Conservation (phyloP, 2,797 vertebrate species). For the Pipistrellus pipistrellus region DNA sequence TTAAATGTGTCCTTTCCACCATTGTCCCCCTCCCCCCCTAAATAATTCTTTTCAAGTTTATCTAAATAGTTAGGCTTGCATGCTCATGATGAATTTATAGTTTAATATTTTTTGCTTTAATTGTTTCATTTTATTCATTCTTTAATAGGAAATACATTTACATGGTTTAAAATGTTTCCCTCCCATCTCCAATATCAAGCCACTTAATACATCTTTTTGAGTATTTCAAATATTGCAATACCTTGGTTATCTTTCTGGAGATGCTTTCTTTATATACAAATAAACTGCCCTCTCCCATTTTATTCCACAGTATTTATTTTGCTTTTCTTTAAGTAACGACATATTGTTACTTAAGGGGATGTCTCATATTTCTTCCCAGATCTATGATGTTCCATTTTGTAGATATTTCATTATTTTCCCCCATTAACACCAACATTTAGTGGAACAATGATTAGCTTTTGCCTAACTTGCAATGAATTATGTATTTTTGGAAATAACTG, state of each 20-base stretch:
- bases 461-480: not conserved
- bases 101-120: not conserved
- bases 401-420: not conserved
- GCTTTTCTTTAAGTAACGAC: not conserved
- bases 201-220: not conserved
- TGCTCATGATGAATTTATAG: not conserved
- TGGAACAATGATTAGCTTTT: not conserved
- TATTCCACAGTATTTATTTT: not conserved
- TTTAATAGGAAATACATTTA: conserved; percentile 1
- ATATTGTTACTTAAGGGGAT: not conserved
- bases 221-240: not conserved
- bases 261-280: conserved; percentile 24
- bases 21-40: no score
- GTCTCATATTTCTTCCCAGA: not conserved
- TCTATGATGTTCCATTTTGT: not conserved
- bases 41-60: conserved; percentile 16
- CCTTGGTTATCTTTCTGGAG: not conserved
- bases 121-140: conserved; percentile 7
- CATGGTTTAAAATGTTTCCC: not conserved
- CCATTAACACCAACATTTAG: not conserved
- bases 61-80: not conserved
- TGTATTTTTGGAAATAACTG: not conserved
- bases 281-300: not conserved
- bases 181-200: not conserved
- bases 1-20: no score